phyloP scores from a whole-genome alignment of 2,797 vertebrate species.

The Emydoidea blandingii region DNA sequence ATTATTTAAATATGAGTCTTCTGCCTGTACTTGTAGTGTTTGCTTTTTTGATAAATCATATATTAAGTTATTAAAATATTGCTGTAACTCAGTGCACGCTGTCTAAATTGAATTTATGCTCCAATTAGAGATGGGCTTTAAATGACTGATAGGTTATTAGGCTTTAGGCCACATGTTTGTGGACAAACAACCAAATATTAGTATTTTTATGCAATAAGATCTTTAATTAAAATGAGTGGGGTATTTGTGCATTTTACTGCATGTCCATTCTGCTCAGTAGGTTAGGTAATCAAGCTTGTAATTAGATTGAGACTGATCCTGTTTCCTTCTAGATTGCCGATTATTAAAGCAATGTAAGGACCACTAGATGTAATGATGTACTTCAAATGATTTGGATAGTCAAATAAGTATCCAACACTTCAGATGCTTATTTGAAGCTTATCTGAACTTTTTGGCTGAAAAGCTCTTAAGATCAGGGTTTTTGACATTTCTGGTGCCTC shows the following conservation, averaged over 20 bases:
- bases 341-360: slow-evolving; percentile 9
- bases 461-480: background rate
- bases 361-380: background rate
- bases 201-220: background rate
- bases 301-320: slow-evolving; percentile 52
- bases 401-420: slow-evolving; percentile 52
- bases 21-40: background rate
- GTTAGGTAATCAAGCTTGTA: slow-evolving; percentile 54
- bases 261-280: slow-evolving; percentile 10
- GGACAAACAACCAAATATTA: background rate
- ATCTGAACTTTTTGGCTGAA: background rate
- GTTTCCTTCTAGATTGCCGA: background rate
- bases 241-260: slow-evolving; percentile 41
- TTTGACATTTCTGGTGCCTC: background rate
- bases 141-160: slow-evolving; percentile 19
- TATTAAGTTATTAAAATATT: background rate
- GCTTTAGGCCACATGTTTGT: slow-evolving; percentile 2
- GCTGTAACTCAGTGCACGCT: background rate
- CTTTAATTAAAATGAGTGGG: background rate
- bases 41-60: background rate
- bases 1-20: slow-evolving; percentile 4
- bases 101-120: slow-evolving; percentile 40
- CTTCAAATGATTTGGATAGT: slow-evolving; percentile 39
- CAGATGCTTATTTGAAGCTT: slow-evolving; percentile 30
- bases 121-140: background rate